Evolutionary conservation across 2,797 vertebrate genomes (phyloP).

Genomic region (Zonotrichia albicollis): DNA sequence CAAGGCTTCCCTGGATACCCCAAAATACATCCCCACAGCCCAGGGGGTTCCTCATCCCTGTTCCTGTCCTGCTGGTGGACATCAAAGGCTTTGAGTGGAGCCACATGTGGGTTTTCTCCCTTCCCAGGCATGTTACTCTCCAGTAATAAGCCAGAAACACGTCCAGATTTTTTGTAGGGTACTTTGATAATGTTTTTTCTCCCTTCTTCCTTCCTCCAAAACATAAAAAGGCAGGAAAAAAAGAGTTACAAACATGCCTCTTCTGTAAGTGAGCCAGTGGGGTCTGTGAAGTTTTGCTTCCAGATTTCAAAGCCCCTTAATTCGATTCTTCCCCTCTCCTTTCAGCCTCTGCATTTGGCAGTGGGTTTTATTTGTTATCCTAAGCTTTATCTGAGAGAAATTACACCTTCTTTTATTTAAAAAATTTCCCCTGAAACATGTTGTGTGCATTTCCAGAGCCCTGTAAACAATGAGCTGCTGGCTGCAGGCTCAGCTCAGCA

Average conservation of each 20-base stretch:
- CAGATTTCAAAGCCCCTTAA: constrained; percentile 21
- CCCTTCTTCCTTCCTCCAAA: not conserved
- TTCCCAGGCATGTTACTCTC: not conserved
- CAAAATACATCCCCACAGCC: not conserved
- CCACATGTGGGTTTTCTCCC: not conserved
- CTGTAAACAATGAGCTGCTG: fast-evolving
- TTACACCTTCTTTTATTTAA: not conserved
- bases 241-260: not conserved
- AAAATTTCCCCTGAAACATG: not conserved
- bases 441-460: not conserved
- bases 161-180: not conserved
- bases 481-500: not conserved
- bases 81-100: not conserved
- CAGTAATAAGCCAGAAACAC: not conserved
- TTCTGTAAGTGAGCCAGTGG: not conserved
- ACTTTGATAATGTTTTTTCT: not conserved
- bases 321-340: not conserved
- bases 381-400: constrained; percentile 10
- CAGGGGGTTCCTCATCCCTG: not conserved
- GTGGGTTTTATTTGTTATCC: not conserved
- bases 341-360: not conserved
- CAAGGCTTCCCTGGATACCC: not conserved
- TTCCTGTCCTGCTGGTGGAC: not conserved
- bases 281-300: not conserved
- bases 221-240: constrained; percentile 17